phyloP scores from a whole-genome alignment of 2,113 vertebrate species.

The Ochotona princeps region DNA sequence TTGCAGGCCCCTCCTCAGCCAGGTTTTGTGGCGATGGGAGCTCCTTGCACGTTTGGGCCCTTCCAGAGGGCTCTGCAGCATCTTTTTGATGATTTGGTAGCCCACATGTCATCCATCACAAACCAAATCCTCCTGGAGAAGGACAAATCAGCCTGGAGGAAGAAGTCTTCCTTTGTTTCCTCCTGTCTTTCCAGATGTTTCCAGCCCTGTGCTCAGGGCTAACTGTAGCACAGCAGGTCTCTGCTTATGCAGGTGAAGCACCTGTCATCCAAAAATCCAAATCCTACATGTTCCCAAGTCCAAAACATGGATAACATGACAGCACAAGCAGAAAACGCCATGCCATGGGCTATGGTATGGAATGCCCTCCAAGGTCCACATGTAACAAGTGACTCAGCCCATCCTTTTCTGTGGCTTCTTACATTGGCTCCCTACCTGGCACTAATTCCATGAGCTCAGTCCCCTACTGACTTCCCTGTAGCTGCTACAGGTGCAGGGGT shows the following conservation, averaged over 20 bases:
- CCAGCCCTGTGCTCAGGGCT: fast-evolving
- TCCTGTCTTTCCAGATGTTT: neutral
- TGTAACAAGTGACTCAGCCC: too few relatives aligned
- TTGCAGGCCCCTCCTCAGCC: neutral
- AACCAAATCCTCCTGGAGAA: neutral
- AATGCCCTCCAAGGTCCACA: too few relatives aligned
- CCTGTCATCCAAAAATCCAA: too few relatives aligned
- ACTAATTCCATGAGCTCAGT: neutral
- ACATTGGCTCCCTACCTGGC: neutral
- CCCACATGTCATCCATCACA: neutral
- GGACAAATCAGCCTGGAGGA: neutral
- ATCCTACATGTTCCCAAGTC: too few relatives aligned
- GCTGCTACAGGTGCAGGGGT: too few relatives aligned
- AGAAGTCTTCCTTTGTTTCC: neutral
- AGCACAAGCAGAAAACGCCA: too few relatives aligned
- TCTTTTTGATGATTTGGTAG: neutral
- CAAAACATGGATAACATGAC: too few relatives aligned
- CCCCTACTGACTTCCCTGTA: too few relatives aligned
- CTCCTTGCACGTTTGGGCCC: neutral
- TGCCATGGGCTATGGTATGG: too few relatives aligned
- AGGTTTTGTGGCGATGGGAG: neutral
- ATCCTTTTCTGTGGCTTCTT: too few relatives aligned
- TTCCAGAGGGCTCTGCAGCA: neutral
- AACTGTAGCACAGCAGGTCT: neutral
- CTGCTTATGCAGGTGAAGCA: too few relatives aligned